Base-by-base conservation (phyloP, 2,113 vertebrate genomes). In the Heterochromis multidens region DNA sequence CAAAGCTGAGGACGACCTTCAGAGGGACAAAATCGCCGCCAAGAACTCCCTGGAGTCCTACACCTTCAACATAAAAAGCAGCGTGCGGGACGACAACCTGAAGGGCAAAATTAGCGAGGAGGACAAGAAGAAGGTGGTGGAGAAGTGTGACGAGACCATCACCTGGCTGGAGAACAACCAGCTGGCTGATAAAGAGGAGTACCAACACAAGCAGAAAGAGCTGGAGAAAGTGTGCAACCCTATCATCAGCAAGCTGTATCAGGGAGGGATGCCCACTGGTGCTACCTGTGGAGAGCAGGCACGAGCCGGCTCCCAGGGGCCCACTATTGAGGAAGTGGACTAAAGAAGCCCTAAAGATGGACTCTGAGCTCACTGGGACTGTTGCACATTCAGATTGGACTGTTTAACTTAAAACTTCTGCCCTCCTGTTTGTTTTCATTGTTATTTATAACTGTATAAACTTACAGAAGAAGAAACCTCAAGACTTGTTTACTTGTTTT, bases 31-130 rank as follows among this genome's bases (percentile, higher is more conserved):
- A 2, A 79, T 92, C 7, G 19, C 85, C 1, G 61, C 91, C 81
- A 93, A 93, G 87, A 93, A 92, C 87, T 89, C 89, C 7, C 90
- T 93, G 87, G 91, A 93, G 83, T 92, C 91, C 29, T 87, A 77
- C 14, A 61, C 88, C 83, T 93, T 92, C 89, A 89, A 87, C 81
- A 6, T 90, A 83, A 92, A 87, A 81, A 91, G 77, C 87, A 90
- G 25, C 0, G 23, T 88, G 81, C 87, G 90, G 90, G 90, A 93
- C 3, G 90, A 91, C 11, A 88, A 43, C n/a, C 1, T 91, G 70
- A 92, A 85, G 63, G 89, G n/a, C 67, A 86, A 86, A 60, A 83
- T 93, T 0, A 87, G 85, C 1, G 79, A 86, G 6, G 90, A 91
- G 40, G 91, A 92, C 40, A 11, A 21, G 85, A 91, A 86, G 89